Conservation (phyloP, 1,140 invertebrate species). For the Ylistrum balloti region DNA sequence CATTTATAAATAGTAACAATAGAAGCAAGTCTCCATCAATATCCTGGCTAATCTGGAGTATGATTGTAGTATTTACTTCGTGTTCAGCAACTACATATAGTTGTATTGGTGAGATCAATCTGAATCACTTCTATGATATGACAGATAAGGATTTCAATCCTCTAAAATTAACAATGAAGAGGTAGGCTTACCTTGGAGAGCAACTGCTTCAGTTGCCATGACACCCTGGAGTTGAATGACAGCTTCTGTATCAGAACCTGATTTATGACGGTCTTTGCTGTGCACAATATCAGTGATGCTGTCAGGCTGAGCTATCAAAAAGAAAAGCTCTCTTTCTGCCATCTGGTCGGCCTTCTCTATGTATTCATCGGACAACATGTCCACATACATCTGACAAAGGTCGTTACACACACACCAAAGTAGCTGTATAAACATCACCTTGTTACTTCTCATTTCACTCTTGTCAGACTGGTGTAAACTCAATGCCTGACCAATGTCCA, state of each 20-base stretch:
- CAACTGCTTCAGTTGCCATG: slow-evolving; percentile 56
- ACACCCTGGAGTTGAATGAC: slow-evolving; percentile 42
- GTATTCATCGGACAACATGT: slow-evolving; percentile 85
- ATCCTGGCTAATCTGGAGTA: no score
- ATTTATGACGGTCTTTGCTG: slow-evolving; percentile 46
- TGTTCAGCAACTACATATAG: not conserved
- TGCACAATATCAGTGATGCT: slow-evolving; percentile 84
- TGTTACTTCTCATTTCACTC: slow-evolving; percentile 58
- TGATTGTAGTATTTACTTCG: not conserved
- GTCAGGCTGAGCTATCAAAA: slow-evolving; percentile 86
- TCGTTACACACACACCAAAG: slow-evolving; percentile 85
- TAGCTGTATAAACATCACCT: slow-evolving; percentile 77
- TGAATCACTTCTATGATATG: not conserved
- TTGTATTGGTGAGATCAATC: not conserved
- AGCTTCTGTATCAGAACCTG: slow-evolving; percentile 29
- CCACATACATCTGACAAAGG: slow-evolving; percentile 86
- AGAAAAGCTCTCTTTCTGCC: slow-evolving; percentile 86
- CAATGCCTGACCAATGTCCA: slow-evolving; percentile 49
- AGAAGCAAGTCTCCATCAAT: not conserved
- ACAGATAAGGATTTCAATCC: not conserved
- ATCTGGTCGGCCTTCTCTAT: slow-evolving; percentile 85
- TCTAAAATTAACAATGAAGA: not conserved
- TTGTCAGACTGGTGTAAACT: slow-evolving; percentile 33
- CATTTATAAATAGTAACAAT: not conserved
- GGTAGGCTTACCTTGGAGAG: slow-evolving; percentile 60